Evolutionary conservation across 1,140 invertebrate genomes (phyloP).

Genomic region (Helicoverpa armigera): DNA sequence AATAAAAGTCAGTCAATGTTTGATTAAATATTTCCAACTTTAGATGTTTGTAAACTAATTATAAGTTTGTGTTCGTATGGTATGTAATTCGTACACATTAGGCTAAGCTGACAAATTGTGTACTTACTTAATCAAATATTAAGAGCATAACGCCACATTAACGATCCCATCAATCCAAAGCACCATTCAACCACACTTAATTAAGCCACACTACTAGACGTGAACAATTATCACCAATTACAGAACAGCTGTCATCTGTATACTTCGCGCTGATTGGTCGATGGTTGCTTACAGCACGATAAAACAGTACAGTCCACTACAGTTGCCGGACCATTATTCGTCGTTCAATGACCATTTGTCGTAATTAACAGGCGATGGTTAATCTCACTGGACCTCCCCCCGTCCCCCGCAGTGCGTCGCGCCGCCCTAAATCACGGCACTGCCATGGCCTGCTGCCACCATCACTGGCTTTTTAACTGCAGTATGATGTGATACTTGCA

Average conservation of each 20-base stretch:
- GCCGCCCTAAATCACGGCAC: constrained; percentile 77
- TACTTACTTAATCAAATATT: neutral
- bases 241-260: constrained; percentile 35
- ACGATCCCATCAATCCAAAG: neutral
- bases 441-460: constrained; percentile 34
- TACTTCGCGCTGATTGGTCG: constrained; percentile 38
- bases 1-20: no score
- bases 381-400: constrained; percentile 63
- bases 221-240: constrained; percentile 26
- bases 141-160: neutral
- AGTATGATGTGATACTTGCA: neutral
- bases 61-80: no score
- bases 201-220: constrained; percentile 12
- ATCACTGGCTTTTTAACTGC: constrained; percentile 25
- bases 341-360: constrained; percentile 75
- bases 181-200: neutral
- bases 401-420: constrained; percentile 63
- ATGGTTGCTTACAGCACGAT: neutral
- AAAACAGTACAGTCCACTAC: constrained; percentile 15
- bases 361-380: constrained; percentile 81
- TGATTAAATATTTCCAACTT: no score
- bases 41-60: no score
- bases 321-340: constrained; percentile 56
- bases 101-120: no score
- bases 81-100: no score